phyloP scores from a whole-genome alignment of 2,888 invertebrate genomes.

The Pterobdella sp. region DNA sequence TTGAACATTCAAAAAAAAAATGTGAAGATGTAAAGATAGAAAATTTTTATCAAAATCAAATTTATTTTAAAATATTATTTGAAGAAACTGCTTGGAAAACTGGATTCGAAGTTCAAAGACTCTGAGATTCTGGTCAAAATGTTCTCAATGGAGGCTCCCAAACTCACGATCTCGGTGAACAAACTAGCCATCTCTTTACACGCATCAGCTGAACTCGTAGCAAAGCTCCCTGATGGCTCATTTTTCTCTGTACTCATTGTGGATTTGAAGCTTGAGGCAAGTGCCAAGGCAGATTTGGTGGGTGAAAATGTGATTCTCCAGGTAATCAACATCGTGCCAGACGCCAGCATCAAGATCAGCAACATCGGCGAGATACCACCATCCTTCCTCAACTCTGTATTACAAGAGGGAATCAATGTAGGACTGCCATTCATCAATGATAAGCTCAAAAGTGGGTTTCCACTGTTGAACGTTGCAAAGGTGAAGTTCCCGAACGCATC shows the following conservation, averaged over 20 bases:
- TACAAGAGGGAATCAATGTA: not conserved
- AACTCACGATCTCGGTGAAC: not conserved
- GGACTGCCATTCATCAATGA: conserved; percentile 1
- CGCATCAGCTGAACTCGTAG: not conserved
- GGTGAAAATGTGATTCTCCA: not conserved
- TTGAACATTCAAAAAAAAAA: too few species aligned
- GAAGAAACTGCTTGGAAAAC: not conserved
- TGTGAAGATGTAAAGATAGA: too few species aligned
- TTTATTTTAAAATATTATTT: too few species aligned
- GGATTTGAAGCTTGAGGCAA: not conserved
- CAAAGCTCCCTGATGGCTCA: not conserved
- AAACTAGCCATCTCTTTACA: not conserved
- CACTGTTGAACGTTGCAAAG: not conserved
- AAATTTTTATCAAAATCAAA: too few species aligned
- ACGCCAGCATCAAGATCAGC: not conserved
- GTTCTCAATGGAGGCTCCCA: not conserved
- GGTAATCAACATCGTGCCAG: not conserved
- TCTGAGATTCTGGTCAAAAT: not conserved
- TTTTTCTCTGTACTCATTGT: not conserved
- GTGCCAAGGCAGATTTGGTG: not conserved
- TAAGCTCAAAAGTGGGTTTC: not conserved
- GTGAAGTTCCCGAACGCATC: not conserved
- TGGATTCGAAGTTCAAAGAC: not conserved
- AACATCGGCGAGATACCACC: not conserved
- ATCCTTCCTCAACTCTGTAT: not conserved